These are phyloP conservation scores for Panzeria rudis DNA, from an alignment of 2,888 invertebrate species.

Conservation along the genomic window DNA sequence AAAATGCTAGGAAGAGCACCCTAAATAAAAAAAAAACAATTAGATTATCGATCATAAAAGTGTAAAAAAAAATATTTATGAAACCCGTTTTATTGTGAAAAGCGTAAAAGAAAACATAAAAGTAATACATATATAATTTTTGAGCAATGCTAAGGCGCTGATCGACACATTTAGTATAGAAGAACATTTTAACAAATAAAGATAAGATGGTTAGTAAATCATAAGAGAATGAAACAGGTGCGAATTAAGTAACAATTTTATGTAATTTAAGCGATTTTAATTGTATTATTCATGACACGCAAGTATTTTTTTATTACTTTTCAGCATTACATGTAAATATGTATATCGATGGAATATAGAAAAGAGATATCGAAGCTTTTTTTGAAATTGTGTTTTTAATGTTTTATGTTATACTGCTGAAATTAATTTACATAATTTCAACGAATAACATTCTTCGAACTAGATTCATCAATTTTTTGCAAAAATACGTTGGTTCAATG, in stretches of 20 bases:
- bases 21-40: conserved; percentile 23
- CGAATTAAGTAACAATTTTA: not conserved
- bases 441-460: too few relatives aligned
- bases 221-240: not conserved
- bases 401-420: too few relatives aligned
- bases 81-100: not conserved
- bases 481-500: too few relatives aligned
- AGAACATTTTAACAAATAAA: not conserved
- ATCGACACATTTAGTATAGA: not conserved
- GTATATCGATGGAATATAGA: too few relatives aligned
- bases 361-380: too few relatives aligned
- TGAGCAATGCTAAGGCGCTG: conserved; percentile 38
- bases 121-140: not conserved
- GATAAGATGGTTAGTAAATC: not conserved
- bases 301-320: too few relatives aligned
- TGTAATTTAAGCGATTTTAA: too few relatives aligned
- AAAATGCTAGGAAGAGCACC: not conserved
- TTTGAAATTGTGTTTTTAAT: too few relatives aligned
- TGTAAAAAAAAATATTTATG: conserved; percentile 43
- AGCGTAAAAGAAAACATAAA: not conserved
- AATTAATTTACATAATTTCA: too few relatives aligned
- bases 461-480: too few relatives aligned
- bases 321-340: too few relatives aligned
- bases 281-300: too few relatives aligned
- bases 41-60: conserved; percentile 41